These are phyloP conservation scores for Mesorhabditis belari DNA, from an alignment of 2,888 invertebrate genomes.

Conservation along the genomic window DNA sequence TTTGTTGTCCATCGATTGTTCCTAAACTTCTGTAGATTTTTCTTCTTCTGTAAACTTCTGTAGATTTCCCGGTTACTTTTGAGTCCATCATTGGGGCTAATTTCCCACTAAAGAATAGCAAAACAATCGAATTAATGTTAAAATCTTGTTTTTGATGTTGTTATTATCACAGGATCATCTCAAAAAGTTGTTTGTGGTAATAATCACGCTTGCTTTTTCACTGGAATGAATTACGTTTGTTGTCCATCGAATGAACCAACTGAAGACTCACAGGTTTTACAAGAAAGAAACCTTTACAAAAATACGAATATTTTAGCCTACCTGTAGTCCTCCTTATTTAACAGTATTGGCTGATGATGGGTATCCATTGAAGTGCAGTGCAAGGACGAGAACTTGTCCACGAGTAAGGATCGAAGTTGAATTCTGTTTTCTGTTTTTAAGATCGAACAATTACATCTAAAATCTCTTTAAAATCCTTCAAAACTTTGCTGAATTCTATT, in stretches of 20 bases:
- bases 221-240: conserved; percentile 51
- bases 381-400: conserved; percentile 28
- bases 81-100: not conserved
- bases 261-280: conserved; percentile 15
- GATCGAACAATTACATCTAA: not conserved
- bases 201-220: conserved; percentile 48
- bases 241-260: conserved; percentile 47
- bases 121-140: not conserved
- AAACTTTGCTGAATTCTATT: not conserved
- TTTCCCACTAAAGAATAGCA: too few species aligned
- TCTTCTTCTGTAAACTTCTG: not conserved
- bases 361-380: conserved; percentile 32
- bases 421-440: not conserved
- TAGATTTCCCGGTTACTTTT: not conserved
- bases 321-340: conserved; percentile 31
- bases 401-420: conserved; percentile 15
- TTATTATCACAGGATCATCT: conserved; percentile 23
- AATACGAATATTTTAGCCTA: conserved; percentile 13
- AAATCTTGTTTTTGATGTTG: too few species aligned
- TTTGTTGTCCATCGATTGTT: conserved; percentile 47
- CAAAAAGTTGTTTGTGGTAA: conserved; percentile 39
- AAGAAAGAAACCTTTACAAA: not conserved
- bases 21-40: conserved; percentile 10
- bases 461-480: not conserved
- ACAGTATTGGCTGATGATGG: conserved; percentile 39